These are phyloP conservation scores for Mesaphorura yosii DNA, from an alignment of 1,140 invertebrate species.

Conservation along the genomic window DNA sequence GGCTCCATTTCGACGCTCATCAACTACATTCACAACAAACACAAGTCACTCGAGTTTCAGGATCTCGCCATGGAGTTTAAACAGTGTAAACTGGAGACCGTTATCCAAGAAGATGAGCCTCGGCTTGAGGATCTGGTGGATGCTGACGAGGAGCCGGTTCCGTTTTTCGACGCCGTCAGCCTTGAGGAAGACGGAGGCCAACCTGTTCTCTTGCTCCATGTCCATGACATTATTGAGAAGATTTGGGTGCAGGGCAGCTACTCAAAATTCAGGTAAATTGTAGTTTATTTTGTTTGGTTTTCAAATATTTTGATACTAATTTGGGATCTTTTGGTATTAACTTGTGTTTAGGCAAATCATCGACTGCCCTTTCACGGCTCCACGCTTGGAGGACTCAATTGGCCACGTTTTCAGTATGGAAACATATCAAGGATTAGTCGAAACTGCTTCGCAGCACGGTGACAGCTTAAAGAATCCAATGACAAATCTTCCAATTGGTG, in stretches of 20 bases:
- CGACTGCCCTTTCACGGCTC: conserved; percentile 8
- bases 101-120: not conserved
- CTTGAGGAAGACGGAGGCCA: not conserved
- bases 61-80: conserved; percentile 7
- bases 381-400: conserved; percentile 2
- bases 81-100: not conserved
- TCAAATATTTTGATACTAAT: no score
- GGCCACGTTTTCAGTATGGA: conserved; percentile 9
- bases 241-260: conserved; percentile 11
- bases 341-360: no score
- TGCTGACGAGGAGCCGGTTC: not conserved
- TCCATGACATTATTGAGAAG: conserved; percentile 10
- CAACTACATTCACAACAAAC: conserved; percentile 20
- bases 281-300: no score
- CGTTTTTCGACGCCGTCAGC: conserved; percentile 10
- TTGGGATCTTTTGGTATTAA: no score
- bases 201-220: conserved; percentile 7
- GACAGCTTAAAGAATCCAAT: conserved; percentile 4
- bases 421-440: conserved; percentile 1
- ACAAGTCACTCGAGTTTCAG: conserved; percentile 11
- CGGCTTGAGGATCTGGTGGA: conserved; percentile 1
- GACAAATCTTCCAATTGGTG: conserved; percentile 3
- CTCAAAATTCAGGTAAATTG: conserved; percentile 12
- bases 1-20: conserved; percentile 12
- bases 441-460: not conserved